A percentile compares a stretch with the other conserved stretches of the same genome.
phyloP scores from a whole-genome alignment of 2,113 vertebrate genomes.

The Rallus limicola region DNA sequence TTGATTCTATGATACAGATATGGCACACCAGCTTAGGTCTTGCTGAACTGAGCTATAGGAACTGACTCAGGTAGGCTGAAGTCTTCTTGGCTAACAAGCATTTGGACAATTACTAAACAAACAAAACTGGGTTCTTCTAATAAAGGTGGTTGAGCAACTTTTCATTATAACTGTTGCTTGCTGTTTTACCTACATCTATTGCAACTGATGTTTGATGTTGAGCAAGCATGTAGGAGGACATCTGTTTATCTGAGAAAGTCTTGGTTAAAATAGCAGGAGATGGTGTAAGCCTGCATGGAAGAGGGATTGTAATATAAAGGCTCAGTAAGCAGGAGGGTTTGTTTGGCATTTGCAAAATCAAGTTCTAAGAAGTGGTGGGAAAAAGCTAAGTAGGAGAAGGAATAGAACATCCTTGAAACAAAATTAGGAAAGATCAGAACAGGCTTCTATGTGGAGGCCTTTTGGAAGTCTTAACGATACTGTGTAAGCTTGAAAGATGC shows the following conservation, averaged over 20 bases:
- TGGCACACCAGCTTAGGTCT: neutral
- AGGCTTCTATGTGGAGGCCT: neutral
- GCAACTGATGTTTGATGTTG: neutral
- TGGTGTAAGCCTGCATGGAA: neutral
- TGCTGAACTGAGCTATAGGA: neutral
- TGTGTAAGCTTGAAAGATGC: neutral
- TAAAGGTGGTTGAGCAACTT: neutral
- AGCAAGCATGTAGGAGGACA: constrained; percentile 17
- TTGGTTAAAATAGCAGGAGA: neutral
- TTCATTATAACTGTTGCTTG: neutral
- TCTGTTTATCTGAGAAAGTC: neutral
- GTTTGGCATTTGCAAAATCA: neutral
- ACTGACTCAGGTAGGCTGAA: neutral
- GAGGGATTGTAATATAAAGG: neutral
- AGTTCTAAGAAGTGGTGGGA: neutral
- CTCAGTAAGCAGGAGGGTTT: neutral
- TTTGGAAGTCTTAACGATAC: neutral
- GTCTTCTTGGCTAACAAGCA: neutral
- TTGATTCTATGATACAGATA: neutral
- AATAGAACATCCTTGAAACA: neutral
- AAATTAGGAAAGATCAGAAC: neutral
- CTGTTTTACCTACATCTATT: neutral
- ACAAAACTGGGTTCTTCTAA: neutral
- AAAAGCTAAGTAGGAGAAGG: neutral
- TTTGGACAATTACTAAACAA: neutral